Base-by-base conservation (phyloP, 2,888 invertebrate species). In the Lissonota sp. region DNA sequence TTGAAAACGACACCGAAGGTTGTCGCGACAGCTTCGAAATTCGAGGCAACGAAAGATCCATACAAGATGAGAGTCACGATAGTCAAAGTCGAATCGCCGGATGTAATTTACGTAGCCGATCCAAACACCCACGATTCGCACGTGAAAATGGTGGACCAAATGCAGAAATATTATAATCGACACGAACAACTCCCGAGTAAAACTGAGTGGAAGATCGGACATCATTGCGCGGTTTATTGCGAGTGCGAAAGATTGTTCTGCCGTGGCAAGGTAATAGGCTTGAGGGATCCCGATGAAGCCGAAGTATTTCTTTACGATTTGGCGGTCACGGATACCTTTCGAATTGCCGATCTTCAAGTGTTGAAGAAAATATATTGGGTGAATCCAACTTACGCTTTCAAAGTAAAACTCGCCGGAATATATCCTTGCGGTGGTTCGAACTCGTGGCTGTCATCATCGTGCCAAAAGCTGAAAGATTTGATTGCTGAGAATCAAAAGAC, bases 401-500 rank as follows among this genome's bases (percentile, higher is more conserved):
- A 94, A 84, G 96, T 97, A 82, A 95, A 96, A 88, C 90, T 98
- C 66, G 94, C 94, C 1, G 96, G 96, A 16, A 94, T 97, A 7
- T 91, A 93, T 37, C 96, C 97, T 0, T 96, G 96, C 0, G 95
- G 96, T 0, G 95, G 94, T 0, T 93, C 93, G 1, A 84, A 86
- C 0, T 93, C 93, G 37, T 96, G 96, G 96, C 94, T 95, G 0
- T 93, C 93, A 0, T 87, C 94, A 0, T 94, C 96, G 0, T 94
- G 94, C 40, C 94, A 95, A 82, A 94, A 93, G 83, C 93, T 97
- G 0, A 93, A 93, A 58, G 94, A 94, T 10, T 91, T 95, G 1
- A 90, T 95, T 1, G 91, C 92, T 0, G 93, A 92, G 0, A 95
- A 94, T 87, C 92, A 93, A 6, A 90, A 93, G 77, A 84, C 93